A percentile compares a stretch with the other conserved stretches of the same genome.
Evolutionary conservation across 2,888 invertebrate genomes (phyloP).

Genomic region (Aphodius sticticus): DNA sequence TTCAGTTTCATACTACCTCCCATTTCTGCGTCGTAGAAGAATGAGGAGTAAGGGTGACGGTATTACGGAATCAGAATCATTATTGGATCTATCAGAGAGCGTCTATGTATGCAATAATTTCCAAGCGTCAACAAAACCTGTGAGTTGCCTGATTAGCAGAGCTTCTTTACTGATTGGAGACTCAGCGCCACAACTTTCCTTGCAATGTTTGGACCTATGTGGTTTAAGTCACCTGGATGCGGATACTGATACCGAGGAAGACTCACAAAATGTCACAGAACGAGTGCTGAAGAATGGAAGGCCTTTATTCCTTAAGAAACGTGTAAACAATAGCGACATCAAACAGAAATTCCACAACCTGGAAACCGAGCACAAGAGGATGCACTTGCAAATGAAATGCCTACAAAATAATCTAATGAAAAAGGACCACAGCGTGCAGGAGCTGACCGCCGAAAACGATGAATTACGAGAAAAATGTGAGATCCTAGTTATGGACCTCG

Average conservation of each 20-base stretch:
- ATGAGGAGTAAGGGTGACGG: neutral
- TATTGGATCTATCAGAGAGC: neutral
- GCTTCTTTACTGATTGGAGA: neutral
- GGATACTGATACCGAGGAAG: conserved; percentile 16
- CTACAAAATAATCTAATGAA: conserved; percentile 27
- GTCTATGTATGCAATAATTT: neutral
- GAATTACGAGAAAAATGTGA: conserved; percentile 28
- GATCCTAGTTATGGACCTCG: conserved; percentile 10
- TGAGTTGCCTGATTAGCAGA: neutral
- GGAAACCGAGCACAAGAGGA: conserved; percentile 29
- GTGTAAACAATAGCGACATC: conserved; percentile 24
- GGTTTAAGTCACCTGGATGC: neutral
- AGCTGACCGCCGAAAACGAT: conserved; percentile 16
- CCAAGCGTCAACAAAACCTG: neutral
- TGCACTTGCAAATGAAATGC: conserved; percentile 31
- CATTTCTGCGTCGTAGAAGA: conserved; percentile 12
- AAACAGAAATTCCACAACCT: conserved; percentile 30
- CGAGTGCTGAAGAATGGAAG: neutral
- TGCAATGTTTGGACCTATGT: neutral
- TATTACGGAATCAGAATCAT: neutral
- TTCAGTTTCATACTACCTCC: conserved; percentile 16
- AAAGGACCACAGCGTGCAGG: conserved; percentile 27
- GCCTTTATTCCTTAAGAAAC: conserved; percentile 10
- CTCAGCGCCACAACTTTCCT: neutral
- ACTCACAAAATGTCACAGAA: conserved; percentile 1